Evolutionary conservation across 1,140 invertebrate species (phyloP).

Genomic region (Sarcophaga peregrina): DNA sequence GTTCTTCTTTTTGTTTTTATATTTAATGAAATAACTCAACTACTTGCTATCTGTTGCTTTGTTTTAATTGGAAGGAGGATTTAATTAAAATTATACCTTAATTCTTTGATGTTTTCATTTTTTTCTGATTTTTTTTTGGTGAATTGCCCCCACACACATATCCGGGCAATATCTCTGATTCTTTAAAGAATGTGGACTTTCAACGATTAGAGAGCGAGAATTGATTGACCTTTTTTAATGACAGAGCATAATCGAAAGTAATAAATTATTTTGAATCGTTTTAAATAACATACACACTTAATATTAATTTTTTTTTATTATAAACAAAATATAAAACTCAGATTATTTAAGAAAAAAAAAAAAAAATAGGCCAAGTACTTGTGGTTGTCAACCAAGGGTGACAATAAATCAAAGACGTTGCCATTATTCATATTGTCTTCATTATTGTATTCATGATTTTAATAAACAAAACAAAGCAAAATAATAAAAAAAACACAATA

Average conservation of each 20-base stretch:
- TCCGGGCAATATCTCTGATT: background rate
- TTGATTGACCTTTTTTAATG: conserved; percentile 3
- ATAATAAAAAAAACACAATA: background rate
- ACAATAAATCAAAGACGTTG: background rate
- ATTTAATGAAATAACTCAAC: background rate
- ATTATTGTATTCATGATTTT: background rate
- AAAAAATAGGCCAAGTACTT: background rate
- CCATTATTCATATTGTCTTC: background rate
- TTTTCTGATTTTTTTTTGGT: background rate
- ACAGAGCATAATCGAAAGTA: background rate
- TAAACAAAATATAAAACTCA: background rate
- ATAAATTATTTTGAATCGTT: background rate
- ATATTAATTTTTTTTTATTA: no score
- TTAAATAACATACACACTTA: background rate
- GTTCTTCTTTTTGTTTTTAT: background rate
- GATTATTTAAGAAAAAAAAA: background rate
- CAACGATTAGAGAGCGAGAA: conserved; percentile 5
- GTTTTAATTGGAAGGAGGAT: background rate
- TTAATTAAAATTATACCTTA: background rate
- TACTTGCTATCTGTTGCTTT: conserved; percentile 1
- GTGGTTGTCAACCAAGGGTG: background rate
- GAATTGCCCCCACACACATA: background rate
- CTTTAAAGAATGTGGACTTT: background rate
- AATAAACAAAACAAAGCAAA: no score
- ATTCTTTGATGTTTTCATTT: background rate